Evolutionary conservation across 1,140 invertebrate species (phyloP).

Genomic region (Dendroctonus ponderosae): DNA sequence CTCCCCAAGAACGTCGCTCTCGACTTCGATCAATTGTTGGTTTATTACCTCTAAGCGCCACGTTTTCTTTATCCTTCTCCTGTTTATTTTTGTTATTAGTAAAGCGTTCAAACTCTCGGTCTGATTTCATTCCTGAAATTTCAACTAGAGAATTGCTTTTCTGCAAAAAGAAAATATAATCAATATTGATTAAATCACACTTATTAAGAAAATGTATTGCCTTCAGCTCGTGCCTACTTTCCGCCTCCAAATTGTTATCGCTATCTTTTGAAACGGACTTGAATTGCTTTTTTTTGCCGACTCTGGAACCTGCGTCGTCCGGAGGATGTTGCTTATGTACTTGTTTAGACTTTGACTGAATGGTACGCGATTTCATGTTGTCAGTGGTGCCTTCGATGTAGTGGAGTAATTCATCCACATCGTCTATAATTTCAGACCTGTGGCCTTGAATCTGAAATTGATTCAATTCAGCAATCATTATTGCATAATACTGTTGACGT

Average conservation of each 20-base stretch:
- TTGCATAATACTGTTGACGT: too few species aligned
- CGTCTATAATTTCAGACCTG: conserved; percentile 47
- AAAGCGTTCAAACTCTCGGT: conserved; percentile 53
- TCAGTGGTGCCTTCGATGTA: conserved; percentile 54
- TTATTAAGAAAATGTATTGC: conserved; percentile 1
- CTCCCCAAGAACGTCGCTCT: conserved; percentile 63
- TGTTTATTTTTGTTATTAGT: conserved; percentile 22
- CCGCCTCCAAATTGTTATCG: conserved; percentile 37
- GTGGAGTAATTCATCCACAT: conserved; percentile 55
- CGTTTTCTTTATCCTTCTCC: conserved; percentile 37
- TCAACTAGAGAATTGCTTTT: conserved; percentile 70
- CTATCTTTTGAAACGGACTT: background rate
- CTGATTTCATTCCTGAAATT: conserved; percentile 66
- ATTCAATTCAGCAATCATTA: too few species aligned
- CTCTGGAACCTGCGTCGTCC: conserved; percentile 35
- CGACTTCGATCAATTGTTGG: conserved; percentile 49
- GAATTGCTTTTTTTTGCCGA: conserved; percentile 12
- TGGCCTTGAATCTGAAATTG: conserved; percentile 44
- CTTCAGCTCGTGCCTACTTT: background rate
- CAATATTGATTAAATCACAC: background rate
- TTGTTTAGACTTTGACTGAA: conserved; percentile 42
- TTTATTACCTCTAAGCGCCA: conserved; percentile 41
- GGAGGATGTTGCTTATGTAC: conserved; percentile 41
- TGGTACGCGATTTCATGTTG: conserved; percentile 29
- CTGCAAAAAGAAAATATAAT: conserved; percentile 48